Evolutionary conservation across 2,888 invertebrate genomes (phyloP), one percentile per base, ranked within the genome.

Genomic region (Litoditis marina): DNA sequence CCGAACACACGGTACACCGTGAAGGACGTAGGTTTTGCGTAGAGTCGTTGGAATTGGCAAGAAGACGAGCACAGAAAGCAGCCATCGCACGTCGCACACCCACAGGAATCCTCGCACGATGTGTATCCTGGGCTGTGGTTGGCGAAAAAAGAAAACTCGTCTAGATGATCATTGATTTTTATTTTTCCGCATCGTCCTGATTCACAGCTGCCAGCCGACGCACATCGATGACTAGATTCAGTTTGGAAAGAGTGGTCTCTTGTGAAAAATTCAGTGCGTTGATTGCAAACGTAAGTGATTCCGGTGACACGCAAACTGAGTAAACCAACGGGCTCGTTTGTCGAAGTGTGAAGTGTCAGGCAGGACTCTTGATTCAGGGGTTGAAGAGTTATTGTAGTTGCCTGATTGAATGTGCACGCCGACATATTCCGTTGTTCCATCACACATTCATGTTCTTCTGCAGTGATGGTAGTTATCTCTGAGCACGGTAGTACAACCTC

Each of bases 1-100:
- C 27, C 42, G 25, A 11, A 39, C 4, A 65, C 22, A 16, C 50
- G 51, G 53, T 49, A 62, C 13, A 65, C 44, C 28, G 32, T 25
- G 22, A 27, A 42, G 1, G 59, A 27, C 2, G 62, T 50, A 22
- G 66, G 59, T 19, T 7, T 19, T 11, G 63, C 66, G 31, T 56
- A 66, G 34, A 44, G 31, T 13, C 63, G 50, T 42, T 55, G 55
- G 55, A 66, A 66, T 2, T 63, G 32, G 36, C 66, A 66, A 6
- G 51, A 27, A 0, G 66, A 53, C 13, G 36, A 52, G 28, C 49
- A 63, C 16, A 8, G 44, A 11, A 51, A 42, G 28, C 66, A 66
- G 6, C 57, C 57, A 28, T 55, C 27, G n/a, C 60, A 62, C 22
- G 47, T 39, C 7, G 28, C 13, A 13, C 66, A 44, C 0, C 66